A percentile compares a stretch with the other conserved stretches of the same genome.
phyloP scores from a whole-genome alignment of 2,888 invertebrate genomes.

The Metacarcinus magister region DNA sequence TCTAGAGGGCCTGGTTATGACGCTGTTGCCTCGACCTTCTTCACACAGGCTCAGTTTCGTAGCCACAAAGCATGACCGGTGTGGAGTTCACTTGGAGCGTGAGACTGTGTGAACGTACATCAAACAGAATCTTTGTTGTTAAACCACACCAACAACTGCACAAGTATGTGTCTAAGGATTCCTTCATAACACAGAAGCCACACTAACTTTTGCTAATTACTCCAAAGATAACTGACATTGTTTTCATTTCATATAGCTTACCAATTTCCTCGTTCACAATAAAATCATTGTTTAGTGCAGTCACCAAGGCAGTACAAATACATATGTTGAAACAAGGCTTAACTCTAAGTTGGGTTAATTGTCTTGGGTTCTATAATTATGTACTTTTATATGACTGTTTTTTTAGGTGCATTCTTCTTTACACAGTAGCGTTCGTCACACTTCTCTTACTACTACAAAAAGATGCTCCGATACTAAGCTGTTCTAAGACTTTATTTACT shows the following conservation, averaged over 20 bases:
- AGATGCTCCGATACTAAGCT: not conserved
- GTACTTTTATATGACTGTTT: not conserved
- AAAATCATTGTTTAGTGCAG: not conserved
- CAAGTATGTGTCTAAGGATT: not conserved
- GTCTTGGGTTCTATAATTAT: not conserved
- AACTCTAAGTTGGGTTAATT: not conserved
- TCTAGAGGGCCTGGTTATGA: not conserved
- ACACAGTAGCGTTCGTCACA: not conserved
- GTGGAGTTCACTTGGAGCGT: not conserved
- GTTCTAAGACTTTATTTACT: not conserved
- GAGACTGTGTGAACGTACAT: constrained; percentile 17
- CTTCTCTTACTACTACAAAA: not conserved
- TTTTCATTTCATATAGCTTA: not conserved
- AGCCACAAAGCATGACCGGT: not conserved
- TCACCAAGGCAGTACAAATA: not conserved
- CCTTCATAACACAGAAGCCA: not conserved
- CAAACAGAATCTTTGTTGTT: not conserved
- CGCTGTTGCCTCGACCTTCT: not conserved
- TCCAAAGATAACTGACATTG: not conserved
- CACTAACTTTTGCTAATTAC: not conserved
- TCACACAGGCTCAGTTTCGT: constrained; percentile 18
- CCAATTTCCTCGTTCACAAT: not conserved
- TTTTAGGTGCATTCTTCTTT: not conserved
- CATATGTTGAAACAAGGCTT: not conserved
- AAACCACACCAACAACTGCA: not conserved